A percentile compares a stretch with the other conserved stretches of the same genome.
Conservation (phyloP, 2,797 vertebrate genomes). For the Myotis planiceps region DNA sequence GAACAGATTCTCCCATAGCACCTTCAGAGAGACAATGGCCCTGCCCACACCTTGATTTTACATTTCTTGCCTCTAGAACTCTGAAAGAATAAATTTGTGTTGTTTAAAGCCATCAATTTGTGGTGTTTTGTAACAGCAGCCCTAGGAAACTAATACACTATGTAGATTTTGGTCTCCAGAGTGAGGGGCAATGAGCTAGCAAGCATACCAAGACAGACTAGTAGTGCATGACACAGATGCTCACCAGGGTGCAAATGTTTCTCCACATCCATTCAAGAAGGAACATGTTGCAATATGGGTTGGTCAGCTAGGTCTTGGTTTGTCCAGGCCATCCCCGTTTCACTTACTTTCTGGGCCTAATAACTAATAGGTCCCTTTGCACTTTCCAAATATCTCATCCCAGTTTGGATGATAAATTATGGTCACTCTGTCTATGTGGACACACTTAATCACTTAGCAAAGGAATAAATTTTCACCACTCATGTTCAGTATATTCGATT, state of each 20-base stretch:
- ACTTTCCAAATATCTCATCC: not conserved
- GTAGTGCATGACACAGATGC: rapidly evolving
- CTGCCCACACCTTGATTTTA: not conserved
- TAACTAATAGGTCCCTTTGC: not conserved
- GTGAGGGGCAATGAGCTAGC: not conserved
- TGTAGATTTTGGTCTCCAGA: not conserved
- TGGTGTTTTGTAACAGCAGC: not conserved
- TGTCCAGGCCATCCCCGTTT: not conserved
- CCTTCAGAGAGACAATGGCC: not conserved
- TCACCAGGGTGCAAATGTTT: not conserved
- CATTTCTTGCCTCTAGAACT: not conserved
- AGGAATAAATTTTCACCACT: not conserved
- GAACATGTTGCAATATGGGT: rapidly evolving
- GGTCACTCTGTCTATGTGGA: not conserved
- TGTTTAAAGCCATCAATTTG: not conserved
- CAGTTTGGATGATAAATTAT: not conserved
- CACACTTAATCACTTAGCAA: not conserved
- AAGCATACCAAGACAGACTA: not conserved
- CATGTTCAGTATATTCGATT: not conserved
- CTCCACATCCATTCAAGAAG: not conserved
- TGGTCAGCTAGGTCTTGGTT: not conserved
- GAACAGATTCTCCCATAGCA: not conserved
- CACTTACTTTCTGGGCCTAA: not conserved
- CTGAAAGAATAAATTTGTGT: not conserved
- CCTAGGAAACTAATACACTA: not conserved